A percentile compares a stretch with the other conserved stretches of the same genome.
These are phyloP conservation scores for Scelioninae gen. 2 DNA, from an alignment of 2,888 invertebrate genomes.

Conservation along the genomic window DNA sequence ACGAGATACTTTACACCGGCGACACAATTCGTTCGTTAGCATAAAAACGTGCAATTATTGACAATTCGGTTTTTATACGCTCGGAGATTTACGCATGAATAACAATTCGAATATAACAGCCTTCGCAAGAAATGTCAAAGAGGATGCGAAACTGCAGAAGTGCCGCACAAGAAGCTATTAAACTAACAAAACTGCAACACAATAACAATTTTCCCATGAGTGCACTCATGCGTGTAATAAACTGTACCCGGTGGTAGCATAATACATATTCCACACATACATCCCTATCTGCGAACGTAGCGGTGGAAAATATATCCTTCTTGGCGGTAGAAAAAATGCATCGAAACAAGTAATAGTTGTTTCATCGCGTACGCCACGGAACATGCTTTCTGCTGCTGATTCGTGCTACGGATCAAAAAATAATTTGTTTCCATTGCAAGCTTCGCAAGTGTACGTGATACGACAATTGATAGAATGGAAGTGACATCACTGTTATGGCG, in stretches of 20 bases:
- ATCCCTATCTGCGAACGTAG: constrained; percentile 24
- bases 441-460: background rate
- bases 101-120: background rate
- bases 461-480: background rate
- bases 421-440: background rate
- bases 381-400: too few species aligned
- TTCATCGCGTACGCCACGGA: too few species aligned
- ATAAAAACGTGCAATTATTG: too few species aligned
- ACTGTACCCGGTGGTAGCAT: constrained; percentile 62
- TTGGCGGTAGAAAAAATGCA: constrained; percentile 5
- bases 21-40: too few species aligned
- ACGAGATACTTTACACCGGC: too few species aligned
- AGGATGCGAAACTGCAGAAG: constrained; percentile 1
- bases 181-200: constrained; percentile 56
- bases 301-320: constrained; percentile 21
- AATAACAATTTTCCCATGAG: constrained; percentile 65
- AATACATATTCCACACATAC: constrained; percentile 58
- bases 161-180: constrained; percentile 40
- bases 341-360: constrained; percentile 21
- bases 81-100: background rate
- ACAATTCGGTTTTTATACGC: too few species aligned
- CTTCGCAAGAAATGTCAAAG: constrained; percentile 24
- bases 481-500: background rate
- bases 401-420: background rate
- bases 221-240: constrained; percentile 62